A percentile compares a stretch with the other conserved stretches of the same genome.
These are phyloP conservation scores for Melanerpes aurifrons DNA, from an alignment of 2,113 vertebrate species.

Conservation along the genomic window DNA sequence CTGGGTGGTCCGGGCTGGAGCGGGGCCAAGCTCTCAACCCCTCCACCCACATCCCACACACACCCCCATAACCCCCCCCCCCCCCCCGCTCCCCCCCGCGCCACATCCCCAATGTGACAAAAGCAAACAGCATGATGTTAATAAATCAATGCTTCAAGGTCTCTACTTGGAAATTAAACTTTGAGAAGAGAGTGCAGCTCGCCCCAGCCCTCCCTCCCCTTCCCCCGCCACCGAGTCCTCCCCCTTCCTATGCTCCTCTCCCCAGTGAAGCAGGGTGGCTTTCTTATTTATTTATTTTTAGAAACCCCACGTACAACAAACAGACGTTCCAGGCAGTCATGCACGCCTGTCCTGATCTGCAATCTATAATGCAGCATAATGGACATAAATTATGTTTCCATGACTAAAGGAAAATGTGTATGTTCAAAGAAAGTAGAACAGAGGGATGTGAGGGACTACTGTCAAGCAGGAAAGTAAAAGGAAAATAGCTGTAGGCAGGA, in stretches of 20 bases:
- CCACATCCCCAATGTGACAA: slow-evolving; percentile 77
- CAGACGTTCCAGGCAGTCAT: slow-evolving; percentile 77
- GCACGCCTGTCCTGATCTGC: slow-evolving; percentile 75
- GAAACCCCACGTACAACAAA: slow-evolving; percentile 14
- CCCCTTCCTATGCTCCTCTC: background rate
- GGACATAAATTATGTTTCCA: slow-evolving; percentile 89
- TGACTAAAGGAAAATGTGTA: slow-evolving; percentile 85
- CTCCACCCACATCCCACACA: too few species aligned
- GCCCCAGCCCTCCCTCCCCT: background rate
- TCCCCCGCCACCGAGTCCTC: background rate
- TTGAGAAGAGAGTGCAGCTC: background rate
- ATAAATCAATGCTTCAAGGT: slow-evolving; percentile 76
- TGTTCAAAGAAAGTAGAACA: slow-evolving; percentile 84
- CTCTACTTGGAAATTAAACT: slow-evolving; percentile 48
- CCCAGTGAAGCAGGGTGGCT: background rate
- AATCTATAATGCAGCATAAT: slow-evolving; percentile 89
- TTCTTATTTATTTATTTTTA: slow-evolving; percentile 49
- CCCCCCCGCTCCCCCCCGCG: background rate
- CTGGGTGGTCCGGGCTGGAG: slow-evolving; percentile 83
- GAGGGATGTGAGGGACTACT: slow-evolving; percentile 82
- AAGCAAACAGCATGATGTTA: slow-evolving; percentile 67
- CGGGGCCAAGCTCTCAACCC: background rate
- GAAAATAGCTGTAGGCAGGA: slow-evolving; percentile 87
- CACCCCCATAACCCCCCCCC: too few species aligned
- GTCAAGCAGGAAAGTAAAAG: slow-evolving; percentile 80